phyloP scores from a whole-genome alignment of 2,113 vertebrate species.

The Paramisgurnus dabryanus region DNA sequence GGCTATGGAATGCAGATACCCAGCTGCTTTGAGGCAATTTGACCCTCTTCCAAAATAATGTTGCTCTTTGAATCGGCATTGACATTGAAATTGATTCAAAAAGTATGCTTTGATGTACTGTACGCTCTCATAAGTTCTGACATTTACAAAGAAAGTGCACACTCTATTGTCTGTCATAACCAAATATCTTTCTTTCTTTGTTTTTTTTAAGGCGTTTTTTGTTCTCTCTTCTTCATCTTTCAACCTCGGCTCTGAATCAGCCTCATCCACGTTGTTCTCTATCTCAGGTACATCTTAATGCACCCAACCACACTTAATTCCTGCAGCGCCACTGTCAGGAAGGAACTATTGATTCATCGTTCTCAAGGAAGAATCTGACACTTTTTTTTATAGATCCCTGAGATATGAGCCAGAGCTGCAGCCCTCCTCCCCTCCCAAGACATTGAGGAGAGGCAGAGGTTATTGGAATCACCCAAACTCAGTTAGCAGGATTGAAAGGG shows the following conservation, averaged over 20 bases:
- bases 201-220: background rate
- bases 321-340: conserved; percentile 63
- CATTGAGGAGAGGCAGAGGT: conserved; percentile 65
- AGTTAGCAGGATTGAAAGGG: conserved; percentile 45
- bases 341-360: conserved; percentile 70
- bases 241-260: background rate
- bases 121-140: conserved; percentile 1
- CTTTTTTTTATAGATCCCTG: conserved; percentile 67
- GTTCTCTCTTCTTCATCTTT: background rate
- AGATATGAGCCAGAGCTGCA: conserved; percentile 65
- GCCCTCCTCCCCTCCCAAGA: conserved; percentile 46
- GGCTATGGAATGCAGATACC: background rate
- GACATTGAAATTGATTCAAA: conserved; percentile 9
- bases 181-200: no score
- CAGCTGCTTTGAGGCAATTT: background rate
- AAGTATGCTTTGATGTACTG: conserved; percentile 13
- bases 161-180: no score
- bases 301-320: conserved; percentile 55
- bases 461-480: conserved; percentile 57
- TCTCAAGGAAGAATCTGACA: conserved; percentile 70
- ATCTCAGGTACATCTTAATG: conserved; percentile 54
- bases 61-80: conserved; percentile 10
- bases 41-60: conserved; percentile 13
- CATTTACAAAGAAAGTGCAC: background rate
- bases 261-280: conserved; percentile 36